Percentiles rank a stretch among this genome's conserved stretches.
Evolutionary conservation across 1,140 invertebrate species (phyloP).

Genomic region (Drosophila hydei): DNA sequence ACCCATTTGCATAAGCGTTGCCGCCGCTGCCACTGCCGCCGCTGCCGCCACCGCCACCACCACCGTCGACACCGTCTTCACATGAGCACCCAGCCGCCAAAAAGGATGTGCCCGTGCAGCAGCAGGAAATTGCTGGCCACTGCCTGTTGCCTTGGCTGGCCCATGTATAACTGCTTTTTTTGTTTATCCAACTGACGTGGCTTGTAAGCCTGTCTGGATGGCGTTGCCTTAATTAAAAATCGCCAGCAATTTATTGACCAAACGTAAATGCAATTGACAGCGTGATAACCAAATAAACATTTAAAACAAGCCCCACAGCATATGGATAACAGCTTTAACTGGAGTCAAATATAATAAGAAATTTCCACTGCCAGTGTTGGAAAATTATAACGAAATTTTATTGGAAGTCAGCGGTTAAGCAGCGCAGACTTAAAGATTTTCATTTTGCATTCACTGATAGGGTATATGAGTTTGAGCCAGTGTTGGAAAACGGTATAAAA

Average conservation of each 20-base stretch:
- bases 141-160: no score
- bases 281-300: slow-evolving; percentile 47
- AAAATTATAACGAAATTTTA: background rate
- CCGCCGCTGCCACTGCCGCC: background rate
- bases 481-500: background rate
- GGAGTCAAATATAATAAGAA: background rate
- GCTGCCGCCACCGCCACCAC: no score
- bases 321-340: background rate
- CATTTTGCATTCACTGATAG: no score
- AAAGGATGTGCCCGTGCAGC: slow-evolving; percentile 14
- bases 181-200: slow-evolving; percentile 53
- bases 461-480: no score
- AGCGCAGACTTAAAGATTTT: no score
- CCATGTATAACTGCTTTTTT: slow-evolving; percentile 16
- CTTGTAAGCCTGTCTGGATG: slow-evolving; percentile 50
- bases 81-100: background rate
- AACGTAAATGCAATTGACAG: slow-evolving; percentile 66
- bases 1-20: slow-evolving; percentile 73
- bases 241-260: slow-evolving; percentile 58
- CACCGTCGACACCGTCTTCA: background rate
- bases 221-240: slow-evolving; percentile 76
- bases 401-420: no score
- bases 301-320: background rate
- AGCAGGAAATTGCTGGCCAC: background rate
- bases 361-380: background rate